phyloP scores from a whole-genome alignment of 1,140 invertebrate genomes.

The Telenomus remus region DNA sequence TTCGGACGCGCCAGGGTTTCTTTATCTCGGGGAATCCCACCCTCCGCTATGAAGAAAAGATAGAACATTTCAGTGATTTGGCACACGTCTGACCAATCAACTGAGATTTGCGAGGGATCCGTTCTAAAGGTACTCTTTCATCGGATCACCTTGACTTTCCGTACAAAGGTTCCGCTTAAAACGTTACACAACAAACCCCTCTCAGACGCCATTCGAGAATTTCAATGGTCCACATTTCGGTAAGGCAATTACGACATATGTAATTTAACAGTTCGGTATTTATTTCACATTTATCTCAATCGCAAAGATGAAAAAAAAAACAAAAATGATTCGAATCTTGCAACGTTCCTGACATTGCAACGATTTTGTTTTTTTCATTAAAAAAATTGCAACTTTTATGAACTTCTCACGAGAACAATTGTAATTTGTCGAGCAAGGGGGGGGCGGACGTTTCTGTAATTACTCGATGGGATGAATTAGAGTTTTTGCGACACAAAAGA shows the following conservation, averaged over 20 bases:
- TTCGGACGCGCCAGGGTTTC: conserved; percentile 53
- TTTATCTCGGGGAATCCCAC: conserved; percentile 57
- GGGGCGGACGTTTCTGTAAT: no score
- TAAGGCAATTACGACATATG: conserved; percentile 27
- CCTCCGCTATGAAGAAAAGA: conserved; percentile 38
- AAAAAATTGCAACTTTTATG: no score
- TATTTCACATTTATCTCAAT: no score
- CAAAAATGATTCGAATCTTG: no score
- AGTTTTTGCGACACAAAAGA: conserved; percentile 64
- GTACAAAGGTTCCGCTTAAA: conserved; percentile 52
- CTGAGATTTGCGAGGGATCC: conserved; percentile 58
- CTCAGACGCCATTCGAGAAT: conserved; percentile 39
- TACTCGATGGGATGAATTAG: conserved; percentile 60
- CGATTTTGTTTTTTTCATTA: no score
- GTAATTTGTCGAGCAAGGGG: no score
- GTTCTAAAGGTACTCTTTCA: conserved; percentile 52
- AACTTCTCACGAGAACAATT: no score
- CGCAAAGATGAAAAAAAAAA: no score
- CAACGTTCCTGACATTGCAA: no score
- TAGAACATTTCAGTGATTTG: conserved; percentile 59
- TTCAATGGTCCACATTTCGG: conserved; percentile 37
- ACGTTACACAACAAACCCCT: conserved; percentile 55
- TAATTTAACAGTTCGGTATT: conserved; percentile 32
- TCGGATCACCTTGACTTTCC: conserved; percentile 56
- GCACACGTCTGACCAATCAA: conserved; percentile 59